phyloP scores from a whole-genome alignment of 2,888 invertebrate species.

The Hybos culiciformis region DNA sequence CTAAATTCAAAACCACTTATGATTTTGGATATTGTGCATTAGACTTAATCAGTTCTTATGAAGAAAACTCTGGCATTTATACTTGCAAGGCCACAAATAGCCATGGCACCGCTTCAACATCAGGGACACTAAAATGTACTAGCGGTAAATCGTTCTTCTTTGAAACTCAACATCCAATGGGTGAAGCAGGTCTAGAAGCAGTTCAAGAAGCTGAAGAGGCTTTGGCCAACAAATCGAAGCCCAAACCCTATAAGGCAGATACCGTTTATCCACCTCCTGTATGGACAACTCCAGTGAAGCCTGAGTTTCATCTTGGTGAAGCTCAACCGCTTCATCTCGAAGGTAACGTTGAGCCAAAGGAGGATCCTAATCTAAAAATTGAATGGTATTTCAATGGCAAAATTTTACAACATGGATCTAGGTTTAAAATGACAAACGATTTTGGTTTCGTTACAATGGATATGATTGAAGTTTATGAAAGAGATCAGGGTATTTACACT shows the following conservation, averaged over 20 bases:
- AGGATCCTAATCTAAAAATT: slow-evolving; percentile 77
- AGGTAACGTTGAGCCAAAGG: slow-evolving; percentile 87
- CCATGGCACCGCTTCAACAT: slow-evolving; percentile 79
- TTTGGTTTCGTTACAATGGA: slow-evolving; percentile 95
- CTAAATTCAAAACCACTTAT: slow-evolving; percentile 81
- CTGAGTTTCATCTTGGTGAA: slow-evolving; percentile 69
- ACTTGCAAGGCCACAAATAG: slow-evolving; percentile 81
- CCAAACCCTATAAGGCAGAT: slow-evolving; percentile 57
- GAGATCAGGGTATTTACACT: slow-evolving; percentile 88
- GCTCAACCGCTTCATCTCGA: slow-evolving; percentile 81
- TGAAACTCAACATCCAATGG: slow-evolving; percentile 93
- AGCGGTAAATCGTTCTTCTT: slow-evolving; percentile 65
- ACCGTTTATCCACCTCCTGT: slow-evolving; percentile 69
- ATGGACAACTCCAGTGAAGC: slow-evolving; percentile 68
- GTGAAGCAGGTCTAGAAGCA: slow-evolving; percentile 74
- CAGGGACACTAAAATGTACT: slow-evolving; percentile 74
- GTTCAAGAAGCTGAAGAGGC: slow-evolving; percentile 82
- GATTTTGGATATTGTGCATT: slow-evolving; percentile 94
- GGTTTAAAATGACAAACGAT: slow-evolving; percentile 86
- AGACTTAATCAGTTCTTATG: slow-evolving; percentile 74
- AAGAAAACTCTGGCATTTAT: slow-evolving; percentile 85
- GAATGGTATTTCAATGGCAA: slow-evolving; percentile 94
- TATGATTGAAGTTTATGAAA: slow-evolving; percentile 78
- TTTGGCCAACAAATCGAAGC: slow-evolving; percentile 53
- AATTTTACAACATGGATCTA: slow-evolving; percentile 68